Evolutionary conservation across 2,888 invertebrate species (phyloP), one percentile per base, ranked within the genome.

Genomic region (Pammene fasciana): DNA sequence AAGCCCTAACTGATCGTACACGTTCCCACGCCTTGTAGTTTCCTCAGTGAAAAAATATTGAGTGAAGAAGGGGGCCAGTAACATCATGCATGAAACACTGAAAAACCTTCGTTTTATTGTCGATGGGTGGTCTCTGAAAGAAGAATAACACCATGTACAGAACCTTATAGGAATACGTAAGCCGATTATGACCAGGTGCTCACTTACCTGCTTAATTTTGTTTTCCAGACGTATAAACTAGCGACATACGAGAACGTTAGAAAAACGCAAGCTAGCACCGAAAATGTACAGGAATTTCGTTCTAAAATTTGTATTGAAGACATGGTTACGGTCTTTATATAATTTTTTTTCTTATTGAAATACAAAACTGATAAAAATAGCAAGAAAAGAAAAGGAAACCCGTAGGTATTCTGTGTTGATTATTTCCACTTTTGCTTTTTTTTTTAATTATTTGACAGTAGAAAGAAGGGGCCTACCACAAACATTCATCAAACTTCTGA

Each of bases 151-250:
- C 46, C 59, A 52, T 65, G 50, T 36, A 36, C 16, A 52, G 13
- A 57, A 11, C 9, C 14, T 26, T 68, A 18, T 2, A 18, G 10
- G 4, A 18, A 41, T 38, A 14, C 7, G 9, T 34, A 26, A 26
- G 26, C 13, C n/a, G 59, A 13, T n/a, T 13, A 16, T 48, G 55
- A 18, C 16, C 64, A 50, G 48, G 55, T 57, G 45, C 34, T 38
- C 36, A 65, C 57, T 82, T 94, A 96, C 96, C 96, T 96, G 93
- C 94, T 94, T 78, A 95, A 94, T 79, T 95, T 94, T 70, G 95
- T 94, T 79, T 94, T 95, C 97, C 98, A 98, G 65, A 98, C 94
- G 86, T 98, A 97, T 71, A 98, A 94, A 89, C 98, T 98, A 70
- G 95, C 96, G 74, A 98, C 97, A 92, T 97, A 98, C 46, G 95